phyloP scores from a whole-genome alignment of 2,113 vertebrate genomes.

The Xenopus tropicalis region DNA sequence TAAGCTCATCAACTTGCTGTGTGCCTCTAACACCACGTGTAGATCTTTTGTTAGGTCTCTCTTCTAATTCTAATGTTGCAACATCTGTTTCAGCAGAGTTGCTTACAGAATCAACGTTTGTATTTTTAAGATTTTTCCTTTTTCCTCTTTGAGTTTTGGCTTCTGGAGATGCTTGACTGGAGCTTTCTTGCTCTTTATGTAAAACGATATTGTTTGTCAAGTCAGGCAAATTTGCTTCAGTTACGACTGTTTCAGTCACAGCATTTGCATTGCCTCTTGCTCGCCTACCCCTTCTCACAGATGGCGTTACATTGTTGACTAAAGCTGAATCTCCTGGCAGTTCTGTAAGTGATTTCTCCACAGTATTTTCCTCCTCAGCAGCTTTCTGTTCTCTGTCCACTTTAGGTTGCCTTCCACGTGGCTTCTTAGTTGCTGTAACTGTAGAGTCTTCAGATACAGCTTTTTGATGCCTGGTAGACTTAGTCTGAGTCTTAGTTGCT shows the following conservation, averaged over 20 bases:
- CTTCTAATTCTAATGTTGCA: neutral
- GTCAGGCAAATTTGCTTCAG: neutral
- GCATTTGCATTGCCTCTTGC: neutral
- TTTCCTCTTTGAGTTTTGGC: conserved; percentile 25
- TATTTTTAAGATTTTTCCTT: neutral
- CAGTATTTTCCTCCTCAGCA: neutral
- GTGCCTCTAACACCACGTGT: conserved; percentile 40
- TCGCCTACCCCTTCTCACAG: neutral
- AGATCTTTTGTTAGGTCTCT: conserved; percentile 35
- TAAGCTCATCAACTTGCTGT: neutral
- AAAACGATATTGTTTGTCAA: neutral
- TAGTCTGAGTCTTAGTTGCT: neutral
- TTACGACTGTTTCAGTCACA: neutral
- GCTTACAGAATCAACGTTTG: neutral
- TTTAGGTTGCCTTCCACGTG: conserved; percentile 8
- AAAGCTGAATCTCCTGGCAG: neutral
- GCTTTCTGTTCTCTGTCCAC: neutral
- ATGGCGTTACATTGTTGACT: neutral
- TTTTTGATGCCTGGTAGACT: conserved; percentile 1
- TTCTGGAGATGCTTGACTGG: neutral
- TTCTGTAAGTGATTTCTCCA: neutral
- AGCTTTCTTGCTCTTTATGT: neutral
- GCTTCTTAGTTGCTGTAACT: neutral
- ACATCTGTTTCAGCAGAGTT: neutral
- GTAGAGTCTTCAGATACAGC: neutral